phyloP scores from a whole-genome alignment of 2,888 invertebrate genomes.

The Eudasyphora cyanicolor region DNA sequence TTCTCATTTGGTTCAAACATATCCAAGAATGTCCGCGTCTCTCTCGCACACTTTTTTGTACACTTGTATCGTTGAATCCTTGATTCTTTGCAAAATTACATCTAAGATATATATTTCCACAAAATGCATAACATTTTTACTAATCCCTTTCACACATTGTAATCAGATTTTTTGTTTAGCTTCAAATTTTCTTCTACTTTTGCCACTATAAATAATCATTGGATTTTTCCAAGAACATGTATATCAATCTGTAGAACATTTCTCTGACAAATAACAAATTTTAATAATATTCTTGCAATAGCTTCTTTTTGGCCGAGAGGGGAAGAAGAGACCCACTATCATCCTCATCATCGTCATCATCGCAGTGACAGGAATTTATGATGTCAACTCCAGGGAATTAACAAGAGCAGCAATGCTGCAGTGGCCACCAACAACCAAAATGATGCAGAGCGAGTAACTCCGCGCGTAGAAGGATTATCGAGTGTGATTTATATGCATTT shows the following conservation, averaged over 20 bases:
- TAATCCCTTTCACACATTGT: neutral
- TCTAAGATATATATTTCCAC: no score
- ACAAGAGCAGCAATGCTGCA: slow-evolving; percentile 28
- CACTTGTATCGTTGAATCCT: no score
- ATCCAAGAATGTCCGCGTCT: no score
- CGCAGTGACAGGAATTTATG: slow-evolving; percentile 63
- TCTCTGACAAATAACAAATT: slow-evolving; percentile 62
- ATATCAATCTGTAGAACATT: slow-evolving; percentile 64
- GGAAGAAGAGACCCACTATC: neutral
- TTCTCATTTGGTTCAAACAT: no score
- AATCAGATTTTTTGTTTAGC: neutral
- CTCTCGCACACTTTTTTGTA: no score
- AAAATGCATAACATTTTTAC: no score
- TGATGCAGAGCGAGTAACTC: no score
- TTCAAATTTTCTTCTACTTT: no score
- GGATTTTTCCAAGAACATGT: slow-evolving; percentile 47
- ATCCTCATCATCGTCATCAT: no score
- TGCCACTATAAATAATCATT: slow-evolving; percentile 57
- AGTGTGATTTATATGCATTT: slow-evolving; percentile 76
- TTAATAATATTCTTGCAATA: slow-evolving; percentile 59
- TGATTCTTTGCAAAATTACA: no score
- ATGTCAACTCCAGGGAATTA: slow-evolving; percentile 58
- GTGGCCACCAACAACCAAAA: no score
- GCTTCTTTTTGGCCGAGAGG: slow-evolving; percentile 11
- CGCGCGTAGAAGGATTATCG: neutral